Evolutionary conservation across 2,113 vertebrate genomes (phyloP), one percentile per base, ranked within the genome.

Genomic region (Cyprinodon brontotheroides): DNA sequence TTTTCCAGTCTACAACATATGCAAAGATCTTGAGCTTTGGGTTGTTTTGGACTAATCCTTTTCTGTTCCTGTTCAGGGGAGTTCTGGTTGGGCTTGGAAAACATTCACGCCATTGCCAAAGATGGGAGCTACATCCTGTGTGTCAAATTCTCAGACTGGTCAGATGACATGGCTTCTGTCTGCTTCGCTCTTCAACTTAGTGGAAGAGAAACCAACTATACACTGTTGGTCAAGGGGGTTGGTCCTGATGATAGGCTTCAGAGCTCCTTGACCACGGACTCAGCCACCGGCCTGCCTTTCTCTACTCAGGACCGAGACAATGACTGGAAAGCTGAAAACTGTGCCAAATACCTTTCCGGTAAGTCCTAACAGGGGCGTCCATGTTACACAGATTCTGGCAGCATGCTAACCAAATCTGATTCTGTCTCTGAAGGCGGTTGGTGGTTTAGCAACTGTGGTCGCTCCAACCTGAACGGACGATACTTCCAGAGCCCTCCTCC

Each of bases 391-490:
- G 20, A 57, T 40, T 45, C 39, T 41, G 50, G 43, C 4, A 65
- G n/a, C 22, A 36, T 20, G 36, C 72, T 81, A 62, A 87, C 20
- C 15, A 61, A 12, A 71, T 11, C 15, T 64, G 0, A 1, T 67
- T 11, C 37, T 61, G 41, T 63, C 72, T 74, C 74, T 38, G 3
- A 65, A 99, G 98, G 98, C 62, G 97, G 98, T 50, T 99, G 98
- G 98, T 99, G 98, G 98, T 99, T 99, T 72, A 98, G 96, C 76
- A 96, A 95, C 78, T 99, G 98, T 1, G 94, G 96, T 43, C 96
- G 94, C 12, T 94, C 97, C 86, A 99, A 95, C 89, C 82, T 95
- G 20, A 99, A 99, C 0, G 97, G 98, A 4, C 94, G 94, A 63
- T 99, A 97, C 62, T 98, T 98, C 84, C 94, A 78, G 70, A 96